A percentile compares a stretch with the other conserved stretches of the same genome.
Evolutionary conservation across 2,888 invertebrate species (phyloP).

Genomic region (Conus canariensis): DNA sequence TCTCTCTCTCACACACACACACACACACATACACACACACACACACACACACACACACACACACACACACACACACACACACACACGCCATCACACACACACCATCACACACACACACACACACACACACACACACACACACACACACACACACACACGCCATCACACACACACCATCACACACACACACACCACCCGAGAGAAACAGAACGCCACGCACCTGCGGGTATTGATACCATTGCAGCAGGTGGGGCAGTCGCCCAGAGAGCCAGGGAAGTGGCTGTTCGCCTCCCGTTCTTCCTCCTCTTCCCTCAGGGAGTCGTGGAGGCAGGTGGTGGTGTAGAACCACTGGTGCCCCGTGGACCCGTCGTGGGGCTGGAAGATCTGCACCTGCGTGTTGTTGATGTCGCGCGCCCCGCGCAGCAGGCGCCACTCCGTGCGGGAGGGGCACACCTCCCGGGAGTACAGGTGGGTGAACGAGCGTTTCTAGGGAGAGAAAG

Average conservation of each 20-base stretch:
- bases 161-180: too few species aligned
- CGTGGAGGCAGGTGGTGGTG: slow-evolving; percentile 65
- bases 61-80: too few species aligned
- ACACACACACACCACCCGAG: neutral
- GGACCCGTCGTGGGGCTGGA: slow-evolving; percentile 60
- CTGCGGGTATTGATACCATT: slow-evolving; percentile 63
- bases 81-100: too few species aligned
- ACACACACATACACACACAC: too few species aligned
- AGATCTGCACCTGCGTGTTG: slow-evolving; percentile 67
- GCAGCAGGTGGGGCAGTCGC: slow-evolving; percentile 65
- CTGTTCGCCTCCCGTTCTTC: slow-evolving; percentile 13
- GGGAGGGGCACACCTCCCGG: slow-evolving; percentile 67
- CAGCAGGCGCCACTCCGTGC: slow-evolving; percentile 66
- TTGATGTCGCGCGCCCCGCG: slow-evolving; percentile 67
- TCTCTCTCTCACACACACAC: too few species aligned
- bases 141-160: too few species aligned
- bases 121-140: too few species aligned
- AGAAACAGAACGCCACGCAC: slow-evolving; percentile 47
- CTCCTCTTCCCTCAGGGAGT: slow-evolving; percentile 6
- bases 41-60: too few species aligned
- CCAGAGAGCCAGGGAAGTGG: neutral
- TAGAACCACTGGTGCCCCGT: slow-evolving; percentile 72
- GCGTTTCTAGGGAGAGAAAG: neutral
- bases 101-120: too few species aligned
- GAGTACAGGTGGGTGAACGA: slow-evolving; percentile 54